Evolutionary conservation across 1,140 invertebrate species (phyloP), one percentile per base, ranked within the genome.

Genomic region (Pararge aegeria): DNA sequence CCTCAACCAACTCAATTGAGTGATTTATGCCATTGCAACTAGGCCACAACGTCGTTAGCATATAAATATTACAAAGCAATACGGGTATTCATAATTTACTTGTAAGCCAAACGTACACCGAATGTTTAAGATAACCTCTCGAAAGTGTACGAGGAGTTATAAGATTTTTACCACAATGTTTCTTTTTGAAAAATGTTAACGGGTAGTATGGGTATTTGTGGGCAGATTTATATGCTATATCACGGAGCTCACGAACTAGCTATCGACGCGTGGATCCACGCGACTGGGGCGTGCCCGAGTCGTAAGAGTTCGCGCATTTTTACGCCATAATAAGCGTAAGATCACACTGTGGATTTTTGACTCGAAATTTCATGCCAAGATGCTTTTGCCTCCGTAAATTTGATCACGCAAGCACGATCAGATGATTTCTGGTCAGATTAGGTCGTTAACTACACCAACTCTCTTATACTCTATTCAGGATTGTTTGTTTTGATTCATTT

Each of bases 231-330:
- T 77, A 70, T 57, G 68, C 60, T 55, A 64, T 73, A 76, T 73
- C 61, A 67, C 62, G 59, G 63, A 48, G 63, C 66, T 77, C 82
- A 85, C 80, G 78, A 80, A 42, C 67, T 56, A 64, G 70, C 73
- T 87, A 87, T 87, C 81, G 75, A 76, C 73, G 80, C 82, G 80
- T 87, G 82, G 66, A 87, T 87, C 79, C 75, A 80, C 72, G 78
- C 75, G 75, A 75, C 71, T 60, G 66, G 73, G 70, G 79, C 83
- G 72, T 80, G 79, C 69, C 73, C 57, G 60, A 72, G 53, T 58
- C 51, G 69, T 78, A 83, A 83, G 76, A 76, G 81, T 83, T 83
- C 73, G 78, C 79, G 72, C 76, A 77, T 85, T 87, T 84, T 87
- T 85, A 85, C 77, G 68, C 64, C 75, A 75, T 78, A 80, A 83